Base-by-base conservation (phyloP, 2,888 invertebrate species). In the Heliconius charithonia region DNA sequence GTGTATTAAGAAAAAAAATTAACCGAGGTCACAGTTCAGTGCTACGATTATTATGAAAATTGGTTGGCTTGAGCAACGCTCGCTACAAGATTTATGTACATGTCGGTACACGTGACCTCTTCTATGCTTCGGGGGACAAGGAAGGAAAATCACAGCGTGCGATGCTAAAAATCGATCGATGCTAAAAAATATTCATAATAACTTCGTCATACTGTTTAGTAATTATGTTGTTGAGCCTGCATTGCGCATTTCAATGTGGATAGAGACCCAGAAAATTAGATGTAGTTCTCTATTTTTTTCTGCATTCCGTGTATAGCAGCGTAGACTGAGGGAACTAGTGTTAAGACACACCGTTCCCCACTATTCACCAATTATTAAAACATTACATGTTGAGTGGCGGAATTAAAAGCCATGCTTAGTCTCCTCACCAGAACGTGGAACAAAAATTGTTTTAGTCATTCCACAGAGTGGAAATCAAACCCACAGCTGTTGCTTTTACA, bases 51-150 rank as follows among this genome's bases (percentile, higher is more conserved):
- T 67, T 12, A 67, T 25, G n/a, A 29, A 67, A 41, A 67, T 37
- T 67, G 67, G 63, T 63, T 63, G 63, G 16, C 7, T 67, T 41
- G 12, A 67, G 37, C 41, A 37, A 67, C 4, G 37, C 37, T 41
- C 13, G n/a, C n/a, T 37, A 37, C 13, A 67, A 67, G n/a, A 67
- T 67, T 67, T 32, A 67, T 63, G 63, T 63, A 29, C 29, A 29
- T 29, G 29, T 13, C 27, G 13, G 45, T 32, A 9, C 37, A 37
- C 37, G 4, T 22, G 25, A 37, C 37, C 67, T 41, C 37, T 41
- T 41, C 13, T 12, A 37, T 66, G n/a, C 27, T 56, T 10, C 45
- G 63, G 63, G 27, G 63, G 27, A 7, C 27, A 16, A 59, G 63
- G 2, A 63, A 27, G 27, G 13, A 27, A 2, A 27, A 63, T 27